Evolutionary conservation across 1,140 invertebrate species (phyloP).

Genomic region (Halictus rubicundus): DNA sequence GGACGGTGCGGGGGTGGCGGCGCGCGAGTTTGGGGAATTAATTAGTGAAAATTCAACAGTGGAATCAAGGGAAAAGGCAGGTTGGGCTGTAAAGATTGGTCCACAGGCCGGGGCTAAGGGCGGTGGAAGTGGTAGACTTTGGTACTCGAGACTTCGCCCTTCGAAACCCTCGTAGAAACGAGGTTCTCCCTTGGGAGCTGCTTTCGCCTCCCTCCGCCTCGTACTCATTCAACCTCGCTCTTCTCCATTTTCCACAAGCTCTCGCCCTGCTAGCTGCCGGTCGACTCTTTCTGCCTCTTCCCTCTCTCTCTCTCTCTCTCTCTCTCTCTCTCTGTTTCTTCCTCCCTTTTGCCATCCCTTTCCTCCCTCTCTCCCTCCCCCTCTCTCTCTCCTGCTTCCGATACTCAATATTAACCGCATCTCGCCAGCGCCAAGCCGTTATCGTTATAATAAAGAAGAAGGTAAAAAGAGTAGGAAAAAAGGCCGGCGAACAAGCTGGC

Average conservation of each 20-base stretch:
- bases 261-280: slow-evolving; percentile 19
- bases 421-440: slow-evolving; percentile 56
- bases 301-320: no score
- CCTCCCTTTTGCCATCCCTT: background rate
- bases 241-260: slow-evolving; percentile 49
- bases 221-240: slow-evolving; percentile 41
- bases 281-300: slow-evolving; percentile 6
- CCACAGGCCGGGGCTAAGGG: slow-evolving; percentile 48
- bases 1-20: background rate
- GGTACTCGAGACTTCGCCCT: slow-evolving; percentile 72
- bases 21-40: slow-evolving; percentile 70
- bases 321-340: background rate
- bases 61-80: slow-evolving; percentile 54
- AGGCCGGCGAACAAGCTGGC: background rate
- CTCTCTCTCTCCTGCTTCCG: slow-evolving; percentile 1
- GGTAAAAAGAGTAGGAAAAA: slow-evolving; percentile 38
- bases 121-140: slow-evolving; percentile 60
- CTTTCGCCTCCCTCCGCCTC: slow-evolving; percentile 14
- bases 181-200: slow-evolving; percentile 58
- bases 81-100: slow-evolving; percentile 60
- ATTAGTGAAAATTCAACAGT: slow-evolving; percentile 73
- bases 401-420: slow-evolving; percentile 66
- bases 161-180: slow-evolving; percentile 66
- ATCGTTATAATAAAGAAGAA: slow-evolving; percentile 65
- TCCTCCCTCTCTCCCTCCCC: background rate